Percentiles rank a stretch among this genome's conserved stretches.
Conservation (phyloP, 2,113 vertebrate species). For the Chunga burmeisteri region DNA sequence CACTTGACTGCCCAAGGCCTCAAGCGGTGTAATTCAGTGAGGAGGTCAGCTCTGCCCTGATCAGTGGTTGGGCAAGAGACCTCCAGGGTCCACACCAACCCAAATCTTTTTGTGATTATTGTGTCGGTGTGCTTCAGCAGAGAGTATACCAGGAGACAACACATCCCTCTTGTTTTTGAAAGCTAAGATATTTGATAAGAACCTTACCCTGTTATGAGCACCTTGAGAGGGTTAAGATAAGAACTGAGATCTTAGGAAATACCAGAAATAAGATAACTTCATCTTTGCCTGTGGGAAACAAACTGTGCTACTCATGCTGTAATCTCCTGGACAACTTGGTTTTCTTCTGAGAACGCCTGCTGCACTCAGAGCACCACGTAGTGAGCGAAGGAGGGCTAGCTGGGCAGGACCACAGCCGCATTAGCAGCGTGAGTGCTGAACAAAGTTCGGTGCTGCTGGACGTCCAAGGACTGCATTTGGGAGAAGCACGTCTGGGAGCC, state of each 20-base stretch:
- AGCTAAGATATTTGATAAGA: neutral
- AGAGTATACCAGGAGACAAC: neutral
- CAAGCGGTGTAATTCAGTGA: neutral
- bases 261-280: neutral
- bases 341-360: neutral
- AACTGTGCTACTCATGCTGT: neutral
- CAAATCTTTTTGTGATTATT: neutral
- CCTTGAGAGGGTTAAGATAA: neutral
- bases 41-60: neutral
- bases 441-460: neutral
- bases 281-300: neutral
- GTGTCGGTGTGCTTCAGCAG: neutral
- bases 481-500: neutral
- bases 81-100: too few species aligned
- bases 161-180: neutral
- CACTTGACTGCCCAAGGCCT: neutral
- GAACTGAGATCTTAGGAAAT: neutral
- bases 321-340: neutral
- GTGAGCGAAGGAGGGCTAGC: rapidly evolving
- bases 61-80: neutral
- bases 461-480: neutral
- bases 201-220: neutral
- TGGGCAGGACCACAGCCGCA: neutral
- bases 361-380: neutral
- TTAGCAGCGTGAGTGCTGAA: neutral